A percentile compares a stretch with the other conserved stretches of the same genome.
phyloP scores from a whole-genome alignment of 2,797 vertebrate species.

The Pseudochaenichthys georgianus region DNA sequence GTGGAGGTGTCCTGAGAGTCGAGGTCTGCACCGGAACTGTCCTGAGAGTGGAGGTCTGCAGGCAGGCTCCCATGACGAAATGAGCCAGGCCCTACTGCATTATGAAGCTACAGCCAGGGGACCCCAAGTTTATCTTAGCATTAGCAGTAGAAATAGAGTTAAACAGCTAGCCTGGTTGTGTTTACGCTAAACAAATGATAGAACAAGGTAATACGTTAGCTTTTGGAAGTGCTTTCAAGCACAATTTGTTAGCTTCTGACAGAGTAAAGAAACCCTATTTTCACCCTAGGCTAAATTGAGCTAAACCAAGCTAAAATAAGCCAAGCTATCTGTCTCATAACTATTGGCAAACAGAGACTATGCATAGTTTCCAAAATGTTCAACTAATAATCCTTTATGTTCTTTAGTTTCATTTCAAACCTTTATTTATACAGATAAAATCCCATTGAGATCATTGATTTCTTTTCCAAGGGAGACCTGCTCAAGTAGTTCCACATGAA shows the following conservation, averaged over 20 bases:
- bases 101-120: neutral
- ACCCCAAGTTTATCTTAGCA: neutral
- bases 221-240: neutral
- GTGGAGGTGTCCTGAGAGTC: no score
- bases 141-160: no score
- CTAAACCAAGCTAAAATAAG: no score
- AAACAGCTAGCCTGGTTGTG: neutral
- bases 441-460: no score
- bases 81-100: neutral
- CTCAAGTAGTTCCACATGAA: no score
- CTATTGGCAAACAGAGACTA: no score
- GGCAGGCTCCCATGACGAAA: no score
- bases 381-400: neutral
- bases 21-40: no score
- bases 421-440: no score
- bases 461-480: no score
- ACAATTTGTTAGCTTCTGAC: neutral
- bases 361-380: neutral
- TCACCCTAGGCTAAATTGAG: neutral
- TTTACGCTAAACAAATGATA: neutral
- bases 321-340: no score
- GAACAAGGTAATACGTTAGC: neutral
- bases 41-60: no score
- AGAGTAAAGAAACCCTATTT: neutral
- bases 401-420: neutral